phyloP scores from a whole-genome alignment of 2,888 invertebrate genomes.

The Eristalinus aeneus region DNA sequence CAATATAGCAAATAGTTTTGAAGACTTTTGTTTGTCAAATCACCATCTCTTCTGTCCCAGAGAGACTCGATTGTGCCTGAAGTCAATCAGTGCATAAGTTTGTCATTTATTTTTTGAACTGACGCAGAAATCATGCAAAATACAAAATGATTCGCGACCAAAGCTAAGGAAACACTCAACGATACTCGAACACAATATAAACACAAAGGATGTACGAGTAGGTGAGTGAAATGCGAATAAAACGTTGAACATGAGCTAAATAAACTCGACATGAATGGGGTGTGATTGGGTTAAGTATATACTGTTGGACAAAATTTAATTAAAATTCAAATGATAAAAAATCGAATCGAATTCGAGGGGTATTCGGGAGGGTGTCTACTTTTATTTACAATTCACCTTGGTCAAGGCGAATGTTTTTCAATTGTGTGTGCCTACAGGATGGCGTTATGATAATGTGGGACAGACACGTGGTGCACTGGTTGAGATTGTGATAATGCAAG shows the following conservation, averaged over 20 bases:
- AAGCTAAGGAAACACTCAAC: slow-evolving; percentile 17
- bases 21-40: no score
- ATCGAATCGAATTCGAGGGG: neutral
- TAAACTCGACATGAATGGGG: slow-evolving; percentile 53
- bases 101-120: slow-evolving; percentile 39
- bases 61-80: neutral
- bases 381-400: neutral
- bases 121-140: slow-evolving; percentile 36
- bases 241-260: slow-evolving; percentile 24
- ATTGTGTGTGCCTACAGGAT: neutral
- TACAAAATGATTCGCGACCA: neutral
- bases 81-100: slow-evolving; percentile 6
- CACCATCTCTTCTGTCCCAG: no score
- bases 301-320: neutral
- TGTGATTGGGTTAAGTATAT: slow-evolving; percentile 46
- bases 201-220: neutral
- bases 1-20: neutral
- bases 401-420: neutral
- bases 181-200: slow-evolving; percentile 1
- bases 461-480: no score
- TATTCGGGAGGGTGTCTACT: neutral
- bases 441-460: neutral
- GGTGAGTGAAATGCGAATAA: slow-evolving; percentile 8
- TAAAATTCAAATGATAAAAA: neutral
- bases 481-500: no score